phyloP scores from a whole-genome alignment of 1,140 invertebrate genomes.

The Drosophila burlai region DNA sequence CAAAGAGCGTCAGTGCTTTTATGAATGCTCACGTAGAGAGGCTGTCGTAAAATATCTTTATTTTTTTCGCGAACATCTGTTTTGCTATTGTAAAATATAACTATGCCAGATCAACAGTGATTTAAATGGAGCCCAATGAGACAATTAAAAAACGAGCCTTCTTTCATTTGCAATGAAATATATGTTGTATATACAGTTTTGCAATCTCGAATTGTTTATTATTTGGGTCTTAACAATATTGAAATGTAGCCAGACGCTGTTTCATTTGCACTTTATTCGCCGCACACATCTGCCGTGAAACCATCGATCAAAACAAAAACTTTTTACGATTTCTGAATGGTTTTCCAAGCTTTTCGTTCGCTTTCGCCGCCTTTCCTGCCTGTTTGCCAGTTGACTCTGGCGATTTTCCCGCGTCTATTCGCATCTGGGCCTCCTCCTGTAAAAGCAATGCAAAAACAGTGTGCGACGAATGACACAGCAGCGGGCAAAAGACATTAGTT shows the following conservation, averaged over 20 bases:
- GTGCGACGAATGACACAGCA: constrained; percentile 50
- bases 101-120: constrained; percentile 9
- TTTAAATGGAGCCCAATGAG: constrained; percentile 1
- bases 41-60: constrained; percentile 18
- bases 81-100: constrained; percentile 11
- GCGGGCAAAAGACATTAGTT: constrained; percentile 59
- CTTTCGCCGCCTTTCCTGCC: constrained; percentile 16
- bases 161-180: constrained; percentile 10
- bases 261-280: constrained; percentile 24
- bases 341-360: constrained; percentile 40
- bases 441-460: constrained; percentile 50
- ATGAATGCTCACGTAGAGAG: constrained; percentile 22
- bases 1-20: constrained; percentile 17
- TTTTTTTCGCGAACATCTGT: constrained; percentile 3
- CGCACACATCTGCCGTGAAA: constrained; percentile 36
- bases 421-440: constrained; percentile 24
- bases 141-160: constrained; percentile 2
- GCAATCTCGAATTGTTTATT: constrained; percentile 22
- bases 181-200: not conserved
- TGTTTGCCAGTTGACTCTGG: constrained; percentile 16
- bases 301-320: constrained; percentile 45
- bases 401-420: constrained; percentile 28
- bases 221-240: constrained; percentile 10
- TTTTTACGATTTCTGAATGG: constrained; percentile 42
- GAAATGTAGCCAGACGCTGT: constrained; percentile 13